A percentile compares a stretch with the other conserved stretches of the same genome.
Conservation (phyloP, 2,113 vertebrate genomes). For the Catharus fuscescens region DNA sequence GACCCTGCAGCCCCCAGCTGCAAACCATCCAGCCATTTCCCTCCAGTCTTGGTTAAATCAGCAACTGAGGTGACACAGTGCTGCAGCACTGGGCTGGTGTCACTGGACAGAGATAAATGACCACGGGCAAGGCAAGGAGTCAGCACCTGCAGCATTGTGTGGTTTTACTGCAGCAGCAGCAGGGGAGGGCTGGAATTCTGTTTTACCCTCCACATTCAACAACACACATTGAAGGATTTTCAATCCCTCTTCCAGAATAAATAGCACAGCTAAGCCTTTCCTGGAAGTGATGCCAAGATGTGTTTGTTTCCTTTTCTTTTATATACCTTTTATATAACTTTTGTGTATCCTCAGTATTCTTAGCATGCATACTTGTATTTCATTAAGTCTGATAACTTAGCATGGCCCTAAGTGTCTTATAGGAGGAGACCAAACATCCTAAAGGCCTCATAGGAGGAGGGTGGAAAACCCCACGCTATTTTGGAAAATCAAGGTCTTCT, state of each 20-base stretch:
- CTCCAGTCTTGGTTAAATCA: background rate
- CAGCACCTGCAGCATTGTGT: accelerated
- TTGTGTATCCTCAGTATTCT: background rate
- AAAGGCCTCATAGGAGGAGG: background rate
- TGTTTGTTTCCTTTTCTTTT: background rate
- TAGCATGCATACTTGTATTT: background rate
- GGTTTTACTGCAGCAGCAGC: too few relatives aligned
- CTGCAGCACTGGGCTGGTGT: background rate
- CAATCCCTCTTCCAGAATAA: background rate
- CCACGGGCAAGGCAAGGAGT: background rate
- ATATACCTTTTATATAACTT: background rate
- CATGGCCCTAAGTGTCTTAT: background rate
- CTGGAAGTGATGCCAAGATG: background rate
- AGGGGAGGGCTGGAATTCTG: background rate
- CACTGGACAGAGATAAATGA: background rate
- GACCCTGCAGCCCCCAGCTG: background rate
- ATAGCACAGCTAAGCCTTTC: background rate
- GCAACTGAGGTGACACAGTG: background rate
- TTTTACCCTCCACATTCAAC: background rate
- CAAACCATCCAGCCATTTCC: background rate
- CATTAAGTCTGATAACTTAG: background rate
- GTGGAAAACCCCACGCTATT: background rate
- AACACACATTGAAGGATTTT: background rate
- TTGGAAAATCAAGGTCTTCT: background rate
- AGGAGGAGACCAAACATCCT: background rate